These are phyloP conservation scores for Eremobia ochroleuca DNA, from an alignment of 2,888 invertebrate genomes.

Conservation along the genomic window DNA sequence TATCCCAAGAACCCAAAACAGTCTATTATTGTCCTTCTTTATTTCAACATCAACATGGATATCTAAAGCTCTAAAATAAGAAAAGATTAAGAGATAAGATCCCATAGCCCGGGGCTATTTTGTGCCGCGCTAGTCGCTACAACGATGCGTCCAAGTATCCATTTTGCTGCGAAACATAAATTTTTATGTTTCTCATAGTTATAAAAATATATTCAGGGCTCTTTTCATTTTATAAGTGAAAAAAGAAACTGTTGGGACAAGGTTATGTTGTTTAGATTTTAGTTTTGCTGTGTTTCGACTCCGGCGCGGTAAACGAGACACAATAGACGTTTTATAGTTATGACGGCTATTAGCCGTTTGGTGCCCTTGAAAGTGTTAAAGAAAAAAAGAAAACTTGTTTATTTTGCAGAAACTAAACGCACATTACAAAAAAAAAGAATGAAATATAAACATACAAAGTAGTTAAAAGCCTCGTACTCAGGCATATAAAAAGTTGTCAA, in stretches of 20 bases:
- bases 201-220: constrained; percentile 66
- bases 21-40: constrained; percentile 32
- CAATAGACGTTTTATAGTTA: too few relatives aligned
- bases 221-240: constrained; percentile 56
- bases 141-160: constrained; percentile 63
- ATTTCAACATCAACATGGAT: constrained; percentile 34
- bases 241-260: constrained; percentile 29
- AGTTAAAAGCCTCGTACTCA: too few relatives aligned
- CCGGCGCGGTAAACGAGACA: too few relatives aligned
- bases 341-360: too few relatives aligned
- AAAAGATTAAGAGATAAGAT: constrained; percentile 60
- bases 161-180: constrained; percentile 64
- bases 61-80: constrained; percentile 55
- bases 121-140: constrained; percentile 49
- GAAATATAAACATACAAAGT: too few relatives aligned
- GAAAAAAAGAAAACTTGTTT: too few relatives aligned
- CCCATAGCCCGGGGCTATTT: constrained; percentile 47
- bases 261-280: constrained; percentile 20
- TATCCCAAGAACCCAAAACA: background rate
- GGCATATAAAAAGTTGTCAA: too few relatives aligned
- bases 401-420: too few relatives aligned
- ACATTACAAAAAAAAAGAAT: too few relatives aligned
- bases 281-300: background rate
- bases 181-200: constrained; percentile 64
- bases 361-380: too few relatives aligned